Evolutionary conservation across 2,113 vertebrate species (phyloP).

Genomic region (Sphaerodactylus townsendi): DNA sequence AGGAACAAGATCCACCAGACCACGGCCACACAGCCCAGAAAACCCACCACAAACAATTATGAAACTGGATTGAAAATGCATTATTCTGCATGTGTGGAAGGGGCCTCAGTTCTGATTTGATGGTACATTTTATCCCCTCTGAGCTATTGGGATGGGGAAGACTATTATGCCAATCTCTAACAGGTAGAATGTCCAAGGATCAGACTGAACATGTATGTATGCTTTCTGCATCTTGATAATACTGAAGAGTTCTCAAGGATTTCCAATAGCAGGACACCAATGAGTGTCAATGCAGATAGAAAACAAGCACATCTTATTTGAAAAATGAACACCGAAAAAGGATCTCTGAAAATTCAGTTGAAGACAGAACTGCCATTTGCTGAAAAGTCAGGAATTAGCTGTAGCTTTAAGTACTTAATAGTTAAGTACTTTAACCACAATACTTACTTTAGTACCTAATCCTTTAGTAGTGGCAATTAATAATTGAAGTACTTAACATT

Average conservation of each 20-base stretch:
- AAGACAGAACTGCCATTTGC: conserved; percentile 11
- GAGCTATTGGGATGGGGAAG: not conserved
- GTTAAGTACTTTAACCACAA: not conserved
- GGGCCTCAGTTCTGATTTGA: too few relatives aligned
- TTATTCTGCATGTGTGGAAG: too few relatives aligned
- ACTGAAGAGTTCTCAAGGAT: not conserved
- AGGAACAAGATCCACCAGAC: too few relatives aligned
- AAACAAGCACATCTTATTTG: not conserved
- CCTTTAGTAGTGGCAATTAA: too few relatives aligned
- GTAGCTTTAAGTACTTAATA: conserved; percentile 9
- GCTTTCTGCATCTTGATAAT: not conserved
- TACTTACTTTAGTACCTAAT: too few relatives aligned
- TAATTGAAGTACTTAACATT: conserved; percentile 3
- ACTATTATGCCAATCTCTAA: not conserved
- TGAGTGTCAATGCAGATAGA: not conserved
- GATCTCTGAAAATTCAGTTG: not conserved
- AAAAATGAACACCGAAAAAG: not conserved
- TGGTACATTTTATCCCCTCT: not conserved
- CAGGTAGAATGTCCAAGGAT: not conserved
- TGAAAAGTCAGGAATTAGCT: conserved; percentile 5
- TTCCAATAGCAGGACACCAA: not conserved
- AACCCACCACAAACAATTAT: too few relatives aligned
- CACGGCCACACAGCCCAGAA: too few relatives aligned
- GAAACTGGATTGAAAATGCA: too few relatives aligned
- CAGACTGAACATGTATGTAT: too few relatives aligned